Evolutionary conservation across 2,797 vertebrate species (phyloP).

Genomic region (Pelochelys cantorii): DNA sequence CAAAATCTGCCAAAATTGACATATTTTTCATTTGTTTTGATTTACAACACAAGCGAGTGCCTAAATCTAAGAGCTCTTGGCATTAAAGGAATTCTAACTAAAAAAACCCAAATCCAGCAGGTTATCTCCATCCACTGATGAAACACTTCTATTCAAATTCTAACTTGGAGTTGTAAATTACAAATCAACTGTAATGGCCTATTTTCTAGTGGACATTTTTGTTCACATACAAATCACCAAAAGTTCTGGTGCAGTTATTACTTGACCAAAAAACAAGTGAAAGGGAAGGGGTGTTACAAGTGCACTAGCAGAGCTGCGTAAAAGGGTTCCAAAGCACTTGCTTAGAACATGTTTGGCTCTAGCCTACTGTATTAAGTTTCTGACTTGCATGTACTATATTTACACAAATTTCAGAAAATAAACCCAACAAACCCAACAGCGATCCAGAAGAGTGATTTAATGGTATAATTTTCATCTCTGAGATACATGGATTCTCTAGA

Average conservation of each 20-base stretch:
- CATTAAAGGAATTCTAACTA: neutral
- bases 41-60: neutral
- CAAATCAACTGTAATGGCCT: neutral
- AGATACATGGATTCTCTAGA: neutral
- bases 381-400: neutral
- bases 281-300: neutral
- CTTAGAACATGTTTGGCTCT: neutral
- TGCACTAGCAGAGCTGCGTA: accelerated
- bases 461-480: neutral
- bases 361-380: neutral
- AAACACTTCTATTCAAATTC: neutral
- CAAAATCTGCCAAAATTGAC: neutral
- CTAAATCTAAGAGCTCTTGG: neutral
- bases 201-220: neutral
- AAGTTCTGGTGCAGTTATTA: neutral
- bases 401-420: neutral
- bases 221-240: neutral
- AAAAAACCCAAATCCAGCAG: neutral
- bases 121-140: neutral
- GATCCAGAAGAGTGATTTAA: neutral
- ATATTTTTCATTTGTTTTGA: neutral
- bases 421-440: neutral
- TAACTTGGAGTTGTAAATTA: neutral
- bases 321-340: neutral
- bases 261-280: neutral